Percentiles rank a stretch among this genome's conserved stretches.
These are phyloP conservation scores for Cephus runcator DNA, from an alignment of 2,888 invertebrate genomes.

Conservation along the genomic window DNA sequence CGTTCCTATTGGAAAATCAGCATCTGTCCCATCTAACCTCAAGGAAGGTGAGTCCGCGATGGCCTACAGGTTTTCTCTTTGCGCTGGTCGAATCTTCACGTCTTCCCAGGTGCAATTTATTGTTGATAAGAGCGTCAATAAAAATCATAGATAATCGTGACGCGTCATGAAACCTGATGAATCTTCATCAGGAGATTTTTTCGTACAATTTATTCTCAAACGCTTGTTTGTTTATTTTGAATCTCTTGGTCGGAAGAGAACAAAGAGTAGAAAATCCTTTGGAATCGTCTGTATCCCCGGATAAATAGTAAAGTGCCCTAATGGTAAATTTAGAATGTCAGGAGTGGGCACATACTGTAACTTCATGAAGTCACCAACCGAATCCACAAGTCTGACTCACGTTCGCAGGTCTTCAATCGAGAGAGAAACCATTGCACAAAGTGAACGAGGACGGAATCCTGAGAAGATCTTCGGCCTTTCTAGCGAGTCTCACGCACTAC, in stretches of 20 bases:
- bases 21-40: conserved; percentile 47
- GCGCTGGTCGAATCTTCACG: not conserved
- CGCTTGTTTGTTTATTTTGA: not conserved
- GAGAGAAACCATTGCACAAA: not conserved
- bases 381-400: not conserved
- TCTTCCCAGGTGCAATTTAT: not conserved
- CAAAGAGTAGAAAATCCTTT: conserved; percentile 9
- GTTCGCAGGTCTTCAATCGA: not conserved
- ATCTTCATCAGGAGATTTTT: not conserved
- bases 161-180: too few species aligned
- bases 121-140: not conserved
- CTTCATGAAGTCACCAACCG: not conserved
- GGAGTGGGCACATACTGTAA: not conserved
- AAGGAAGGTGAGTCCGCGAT: conserved; percentile 41
- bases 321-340: not conserved
- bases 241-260: conserved; percentile 13
- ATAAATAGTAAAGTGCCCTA: not conserved
- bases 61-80: not conserved
- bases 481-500: conserved; percentile 37
- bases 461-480: conserved; percentile 45
- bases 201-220: not conserved
- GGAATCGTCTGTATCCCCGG: conserved; percentile 11
- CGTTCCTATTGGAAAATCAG: conserved; percentile 35
- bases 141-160: not conserved
- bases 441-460: conserved; percentile 34